These are phyloP conservation scores for Phenganax stokvisi DNA, from an alignment of 92 coral and sea anemone genomes.

Conservation along the genomic window DNA sequence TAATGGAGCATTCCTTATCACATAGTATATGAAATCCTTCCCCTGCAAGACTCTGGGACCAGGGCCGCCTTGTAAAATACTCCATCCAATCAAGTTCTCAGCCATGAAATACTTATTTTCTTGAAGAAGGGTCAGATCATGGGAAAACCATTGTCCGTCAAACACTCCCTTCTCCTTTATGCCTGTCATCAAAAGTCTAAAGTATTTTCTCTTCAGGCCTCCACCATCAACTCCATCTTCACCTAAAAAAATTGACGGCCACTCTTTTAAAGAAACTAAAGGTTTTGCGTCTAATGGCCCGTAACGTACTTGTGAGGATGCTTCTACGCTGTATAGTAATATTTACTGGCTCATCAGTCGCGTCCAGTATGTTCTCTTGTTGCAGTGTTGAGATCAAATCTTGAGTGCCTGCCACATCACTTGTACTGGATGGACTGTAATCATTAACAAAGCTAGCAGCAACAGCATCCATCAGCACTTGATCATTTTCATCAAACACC, in stretches of 20 bases:
- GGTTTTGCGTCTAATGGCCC: conserved; percentile 48
- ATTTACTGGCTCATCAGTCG: conserved; percentile 29
- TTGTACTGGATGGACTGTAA: not conserved
- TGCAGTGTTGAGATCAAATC: not conserved
- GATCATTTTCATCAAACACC: not conserved
- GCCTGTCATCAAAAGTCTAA: conserved; percentile 52
- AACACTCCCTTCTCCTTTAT: conserved; percentile 34
- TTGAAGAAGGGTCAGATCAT: conserved; percentile 40
- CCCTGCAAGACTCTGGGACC: conserved; percentile 49
- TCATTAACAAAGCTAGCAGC: not conserved
- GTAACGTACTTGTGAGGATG: conserved; percentile 38
- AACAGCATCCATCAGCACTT: not conserved
- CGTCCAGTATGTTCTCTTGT: not conserved
- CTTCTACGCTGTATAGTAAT: conserved; percentile 25
- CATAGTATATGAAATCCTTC: conserved; percentile 41
- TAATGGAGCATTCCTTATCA: conserved; percentile 17
- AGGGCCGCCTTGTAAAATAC: conserved; percentile 51
- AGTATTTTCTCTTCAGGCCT: conserved; percentile 55
- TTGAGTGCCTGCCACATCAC: not conserved
- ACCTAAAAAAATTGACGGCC: conserved; percentile 41
- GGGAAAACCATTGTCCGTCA: conserved; percentile 47
- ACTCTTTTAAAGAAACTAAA: conserved; percentile 44
- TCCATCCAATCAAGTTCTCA: conserved; percentile 57
- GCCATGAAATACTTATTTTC: conserved; percentile 38
- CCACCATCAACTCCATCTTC: conserved; percentile 57